Evolutionary conservation across 2,797 vertebrate genomes (phyloP).

Genomic region (Muscicapa striata): DNA sequence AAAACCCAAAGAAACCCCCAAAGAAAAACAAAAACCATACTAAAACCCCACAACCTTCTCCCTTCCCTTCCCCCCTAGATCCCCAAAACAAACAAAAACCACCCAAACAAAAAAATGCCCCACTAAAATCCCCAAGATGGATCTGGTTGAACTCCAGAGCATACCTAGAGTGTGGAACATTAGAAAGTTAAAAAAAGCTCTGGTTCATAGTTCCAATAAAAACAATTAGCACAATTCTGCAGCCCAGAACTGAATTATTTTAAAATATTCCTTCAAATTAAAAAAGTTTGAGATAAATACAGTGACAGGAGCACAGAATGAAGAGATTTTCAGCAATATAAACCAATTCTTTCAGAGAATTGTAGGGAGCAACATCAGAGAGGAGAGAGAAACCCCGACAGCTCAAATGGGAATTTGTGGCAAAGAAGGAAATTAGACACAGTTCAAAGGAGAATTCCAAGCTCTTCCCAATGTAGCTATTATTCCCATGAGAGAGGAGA

Average conservation of each 20-base stretch:
- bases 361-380: too few species aligned
- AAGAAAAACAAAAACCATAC: background rate
- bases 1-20: too few species aligned
- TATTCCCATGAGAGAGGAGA: background rate
- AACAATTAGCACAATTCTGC: background rate
- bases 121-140: background rate
- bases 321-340: background rate
- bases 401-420: background rate
- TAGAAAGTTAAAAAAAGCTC: background rate
- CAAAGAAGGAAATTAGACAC: accelerated
- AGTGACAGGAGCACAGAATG: background rate
- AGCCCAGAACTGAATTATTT: background rate
- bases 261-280: background rate
- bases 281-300: background rate
- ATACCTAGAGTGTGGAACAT: background rate
- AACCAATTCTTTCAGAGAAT: background rate
- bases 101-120: background rate
- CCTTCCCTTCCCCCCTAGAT: accelerated
- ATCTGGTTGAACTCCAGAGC: background rate
- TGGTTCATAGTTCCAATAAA: background rate
- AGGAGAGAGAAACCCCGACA: background rate
- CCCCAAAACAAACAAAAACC: background rate
- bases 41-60: background rate
- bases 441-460: background rate
- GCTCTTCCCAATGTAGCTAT: background rate